Conservation (phyloP, 2,888 invertebrate species). For the Brachypalpus laphriformis region DNA sequence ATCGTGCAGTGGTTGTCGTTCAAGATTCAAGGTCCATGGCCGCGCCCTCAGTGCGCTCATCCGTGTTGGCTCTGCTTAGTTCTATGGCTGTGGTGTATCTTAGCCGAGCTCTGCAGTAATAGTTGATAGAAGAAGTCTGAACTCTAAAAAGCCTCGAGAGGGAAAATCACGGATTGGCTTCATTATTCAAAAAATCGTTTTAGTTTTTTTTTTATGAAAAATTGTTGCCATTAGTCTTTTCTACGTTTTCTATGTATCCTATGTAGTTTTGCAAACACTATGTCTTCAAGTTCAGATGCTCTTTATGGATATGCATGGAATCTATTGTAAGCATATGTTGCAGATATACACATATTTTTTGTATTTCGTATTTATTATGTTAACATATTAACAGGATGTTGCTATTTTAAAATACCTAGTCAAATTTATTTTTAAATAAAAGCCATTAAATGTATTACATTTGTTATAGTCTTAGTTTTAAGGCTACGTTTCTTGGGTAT, state of each 20-base stretch:
- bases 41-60: conserved; percentile 28
- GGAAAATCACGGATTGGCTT: background rate
- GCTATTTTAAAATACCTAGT: conserved; percentile 53
- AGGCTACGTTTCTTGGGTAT: no score
- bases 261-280: background rate
- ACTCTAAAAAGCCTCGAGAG: conserved; percentile 10
- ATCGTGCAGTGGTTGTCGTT: conserved; percentile 76
- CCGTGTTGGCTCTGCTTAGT: conserved; percentile 37
- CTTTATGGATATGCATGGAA: background rate
- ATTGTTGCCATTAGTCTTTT: conserved; percentile 11
- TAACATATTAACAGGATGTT: conserved; percentile 5
- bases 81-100: conserved; percentile 67
- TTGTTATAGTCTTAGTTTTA: background rate
- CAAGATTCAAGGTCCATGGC: conserved; percentile 42
- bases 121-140: background rate
- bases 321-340: conserved; percentile 7
- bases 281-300: conserved; percentile 6
- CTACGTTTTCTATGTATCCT: background rate
- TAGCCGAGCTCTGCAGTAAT: conserved; percentile 49
- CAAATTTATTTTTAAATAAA: conserved; percentile 43
- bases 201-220: conserved; percentile 18
- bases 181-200: conserved; percentile 15
- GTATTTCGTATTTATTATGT: conserved; percentile 34
- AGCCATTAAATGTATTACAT: background rate
- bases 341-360: conserved; percentile 12